Evolutionary conservation across 2,888 invertebrate species (phyloP).

Genomic region (Andrena minutula): DNA sequence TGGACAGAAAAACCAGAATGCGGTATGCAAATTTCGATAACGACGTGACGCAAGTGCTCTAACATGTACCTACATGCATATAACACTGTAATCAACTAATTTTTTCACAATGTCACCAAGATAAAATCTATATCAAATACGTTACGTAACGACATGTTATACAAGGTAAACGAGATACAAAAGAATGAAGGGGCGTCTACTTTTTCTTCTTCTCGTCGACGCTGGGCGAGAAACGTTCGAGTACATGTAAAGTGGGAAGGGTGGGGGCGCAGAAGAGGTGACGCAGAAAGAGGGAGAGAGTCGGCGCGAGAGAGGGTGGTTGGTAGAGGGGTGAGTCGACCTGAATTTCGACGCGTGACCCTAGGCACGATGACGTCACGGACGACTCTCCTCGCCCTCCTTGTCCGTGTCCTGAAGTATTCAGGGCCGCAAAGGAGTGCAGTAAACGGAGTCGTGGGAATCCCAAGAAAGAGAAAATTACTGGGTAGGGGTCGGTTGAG

Average conservation of each 20-base stretch:
- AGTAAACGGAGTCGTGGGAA: conserved; percentile 30
- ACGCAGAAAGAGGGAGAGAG: not conserved
- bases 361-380: conserved; percentile 76
- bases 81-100: not conserved
- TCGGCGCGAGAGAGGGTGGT: conserved; percentile 15
- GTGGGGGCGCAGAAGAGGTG: not conserved
- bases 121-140: conserved; percentile 14
- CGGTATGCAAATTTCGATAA: not conserved
- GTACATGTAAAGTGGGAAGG: conserved; percentile 25
- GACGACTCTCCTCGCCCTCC: conserved; percentile 57
- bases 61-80: not conserved
- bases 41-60: not conserved
- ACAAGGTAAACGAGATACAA: conserved; percentile 26
- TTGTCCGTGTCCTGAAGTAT: conserved; percentile 46
- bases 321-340: conserved; percentile 69
- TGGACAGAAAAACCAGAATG: not conserved
- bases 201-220: conserved; percentile 1
- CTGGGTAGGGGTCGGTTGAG: conserved; percentile 1
- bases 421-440: conserved; percentile 62
- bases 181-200: not conserved
- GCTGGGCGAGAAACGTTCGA: conserved; percentile 29
- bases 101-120: conserved; percentile 1
- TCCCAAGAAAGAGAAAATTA: conserved; percentile 34
- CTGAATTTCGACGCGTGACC: conserved; percentile 79
- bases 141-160: conserved; percentile 25